A percentile compares a stretch with the other conserved stretches of the same genome.
phyloP scores from a whole-genome alignment of 2,113 vertebrate species.

The Ivindomyrus marchei region DNA sequence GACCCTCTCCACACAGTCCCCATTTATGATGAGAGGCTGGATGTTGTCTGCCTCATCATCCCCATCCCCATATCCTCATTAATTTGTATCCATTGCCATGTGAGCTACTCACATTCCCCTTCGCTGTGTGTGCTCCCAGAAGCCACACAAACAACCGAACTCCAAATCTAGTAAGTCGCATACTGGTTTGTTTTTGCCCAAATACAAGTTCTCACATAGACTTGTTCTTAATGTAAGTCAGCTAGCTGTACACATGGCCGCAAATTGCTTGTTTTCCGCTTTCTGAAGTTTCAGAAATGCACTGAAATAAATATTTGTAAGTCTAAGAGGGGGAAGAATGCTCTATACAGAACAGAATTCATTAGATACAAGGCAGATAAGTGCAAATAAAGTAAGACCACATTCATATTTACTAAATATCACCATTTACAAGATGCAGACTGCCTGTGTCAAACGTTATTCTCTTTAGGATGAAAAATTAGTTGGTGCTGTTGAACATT shows the following conservation, averaged over 20 bases:
- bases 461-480: neutral
- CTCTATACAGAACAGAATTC: neutral
- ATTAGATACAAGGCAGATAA: neutral
- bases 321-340: neutral
- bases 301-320: neutral
- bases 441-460: neutral
- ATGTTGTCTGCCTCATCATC: too few species aligned
- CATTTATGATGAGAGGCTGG: too few species aligned
- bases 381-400: neutral
- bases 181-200: neutral
- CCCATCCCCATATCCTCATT: neutral
- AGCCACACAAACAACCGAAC: neutral
- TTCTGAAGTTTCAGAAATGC: neutral
- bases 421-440: neutral
- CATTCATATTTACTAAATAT: neutral
- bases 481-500: neutral
- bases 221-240: neutral
- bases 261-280: neutral
- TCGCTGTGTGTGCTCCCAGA: neutral
- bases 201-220: neutral
- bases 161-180: neutral
- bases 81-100: neutral
- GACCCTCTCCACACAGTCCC: too few species aligned
- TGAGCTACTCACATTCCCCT: neutral
- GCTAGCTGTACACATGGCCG: neutral